Base-by-base conservation (phyloP, 2,888 invertebrate species). In the Blastobasis lacticolella region DNA sequence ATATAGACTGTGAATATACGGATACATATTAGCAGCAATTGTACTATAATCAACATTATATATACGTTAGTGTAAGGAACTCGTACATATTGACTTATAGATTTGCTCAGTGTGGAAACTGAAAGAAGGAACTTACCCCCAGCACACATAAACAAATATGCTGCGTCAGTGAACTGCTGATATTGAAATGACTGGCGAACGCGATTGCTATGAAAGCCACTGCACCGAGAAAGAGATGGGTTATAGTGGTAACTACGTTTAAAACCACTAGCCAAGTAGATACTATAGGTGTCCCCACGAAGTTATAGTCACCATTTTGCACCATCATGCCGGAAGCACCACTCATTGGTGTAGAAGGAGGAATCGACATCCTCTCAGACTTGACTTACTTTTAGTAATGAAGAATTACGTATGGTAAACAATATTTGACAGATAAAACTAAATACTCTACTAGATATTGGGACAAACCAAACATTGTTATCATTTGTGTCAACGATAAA, bases 71-170 rank as follows among this genome's bases (percentile, higher is more conserved):
- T 23, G 2, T 23, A 3, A 23, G 23, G 23, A 2, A 23, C 23
- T 23, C 23, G 23, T 23, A 3, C 3, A 23, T 23, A 23, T 23
- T 23, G 23, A 23, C 23, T 23, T 3, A 23, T 23, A n/a, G 23
- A 23, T n/a, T n/a, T n/a, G n/a, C 23, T 23, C 23, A 23, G 23
- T 23, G 23, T 23, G 23, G 23, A 23, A 49, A 52, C 47, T 41
- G 42, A 37, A 50, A 52, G 48, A 50, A 46, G 9, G 5, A 5
- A 75, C 81, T 79, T 61, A 81, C 81, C 65, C 81, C 81, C 54
- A 61, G 61, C 40, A 73, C 69, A 61, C 76, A 71, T 46, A 81
- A 63, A 54, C 71, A 76, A 36, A 81, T 62, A 54, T 81, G 81
- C 49, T 67, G 69, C 5, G 54, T 49, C 0, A 64, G 43, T 36